These are phyloP conservation scores for Pungitius pungitius DNA, from an alignment of 2,113 vertebrate species.

Conservation along the genomic window DNA sequence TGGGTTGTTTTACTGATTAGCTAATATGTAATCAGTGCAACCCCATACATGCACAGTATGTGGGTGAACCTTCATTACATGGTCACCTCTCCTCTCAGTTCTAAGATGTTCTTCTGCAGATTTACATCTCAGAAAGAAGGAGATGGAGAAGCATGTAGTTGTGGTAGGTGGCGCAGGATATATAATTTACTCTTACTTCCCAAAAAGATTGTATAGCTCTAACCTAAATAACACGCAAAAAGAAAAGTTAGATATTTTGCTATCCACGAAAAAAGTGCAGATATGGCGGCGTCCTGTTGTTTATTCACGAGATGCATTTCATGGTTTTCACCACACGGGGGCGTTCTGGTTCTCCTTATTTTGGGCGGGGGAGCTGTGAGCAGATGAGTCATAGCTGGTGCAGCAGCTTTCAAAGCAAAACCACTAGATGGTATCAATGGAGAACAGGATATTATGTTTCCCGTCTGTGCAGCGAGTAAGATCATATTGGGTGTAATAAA, in stretches of 20 bases:
- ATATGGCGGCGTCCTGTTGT: slow-evolving; percentile 23
- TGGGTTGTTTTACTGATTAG: background rate
- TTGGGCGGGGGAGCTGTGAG: slow-evolving; percentile 8
- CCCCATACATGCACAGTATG: background rate
- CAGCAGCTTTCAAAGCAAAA: slow-evolving; percentile 45
- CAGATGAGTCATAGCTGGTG: slow-evolving; percentile 72
- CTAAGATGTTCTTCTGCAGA: background rate
- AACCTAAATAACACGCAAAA: too few relatives aligned
- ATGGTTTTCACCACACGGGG: slow-evolving; percentile 55
- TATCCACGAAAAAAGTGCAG: slow-evolving; percentile 16
- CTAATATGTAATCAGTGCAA: background rate
- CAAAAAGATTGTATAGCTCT: background rate
- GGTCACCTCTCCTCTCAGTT: slow-evolving; percentile 3
- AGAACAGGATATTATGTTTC: slow-evolving; percentile 70
- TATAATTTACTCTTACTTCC: background rate
- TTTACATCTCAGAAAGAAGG: background rate
- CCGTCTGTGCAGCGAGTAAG: slow-evolving; percentile 35
- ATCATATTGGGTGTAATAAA: slow-evolving; percentile 33
- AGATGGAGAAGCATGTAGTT: background rate
- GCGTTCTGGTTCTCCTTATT: slow-evolving; percentile 30
- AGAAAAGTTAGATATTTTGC: too few relatives aligned
- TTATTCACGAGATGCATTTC: slow-evolving; percentile 53
- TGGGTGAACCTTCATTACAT: background rate
- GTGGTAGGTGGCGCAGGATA: background rate
- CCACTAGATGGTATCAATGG: slow-evolving; percentile 70